Conservation (phyloP, 2,888 invertebrate genomes). For the Diplazon laetatorius region DNA sequence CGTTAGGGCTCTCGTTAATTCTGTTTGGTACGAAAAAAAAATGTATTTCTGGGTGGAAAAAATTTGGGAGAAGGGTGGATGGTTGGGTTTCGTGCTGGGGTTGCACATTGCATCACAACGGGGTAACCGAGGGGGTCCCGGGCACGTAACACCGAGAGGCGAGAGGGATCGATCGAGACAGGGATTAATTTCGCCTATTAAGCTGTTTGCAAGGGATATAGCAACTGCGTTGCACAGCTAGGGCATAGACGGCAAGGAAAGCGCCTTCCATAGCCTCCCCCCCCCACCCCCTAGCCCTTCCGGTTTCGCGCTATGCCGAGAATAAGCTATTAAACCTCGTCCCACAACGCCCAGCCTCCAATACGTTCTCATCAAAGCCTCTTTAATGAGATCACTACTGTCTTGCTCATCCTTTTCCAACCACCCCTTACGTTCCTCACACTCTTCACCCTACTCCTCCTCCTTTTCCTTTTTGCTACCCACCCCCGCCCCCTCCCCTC, state of each 20-base stretch:
- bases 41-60: slow-evolving; percentile 3
- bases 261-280: too few relatives aligned
- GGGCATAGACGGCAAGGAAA: slow-evolving; percentile 13
- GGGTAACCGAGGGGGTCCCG: neutral
- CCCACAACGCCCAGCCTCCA: slow-evolving; percentile 48
- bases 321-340: slow-evolving; percentile 60
- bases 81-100: neutral
- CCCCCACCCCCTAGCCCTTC: neutral
- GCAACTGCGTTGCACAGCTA: slow-evolving; percentile 3
- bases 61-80: neutral
- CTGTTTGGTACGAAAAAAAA: neutral
- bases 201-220: slow-evolving; percentile 53
- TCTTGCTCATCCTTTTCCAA: slow-evolving; percentile 6
- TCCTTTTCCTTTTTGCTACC: neutral
- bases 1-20: neutral
- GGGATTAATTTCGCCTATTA: slow-evolving; percentile 63
- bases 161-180: slow-evolving; percentile 57
- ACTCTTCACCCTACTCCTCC: neutral
- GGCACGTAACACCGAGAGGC: slow-evolving; percentile 24
- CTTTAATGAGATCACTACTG: slow-evolving; percentile 54
- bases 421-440: neutral
- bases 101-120: slow-evolving; percentile 7
- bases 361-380: slow-evolving; percentile 59
- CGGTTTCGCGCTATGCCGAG: slow-evolving; percentile 32
- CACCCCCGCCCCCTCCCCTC: neutral